phyloP scores from a whole-genome alignment of 2,888 invertebrate genomes.

The Thymelicus acteon region DNA sequence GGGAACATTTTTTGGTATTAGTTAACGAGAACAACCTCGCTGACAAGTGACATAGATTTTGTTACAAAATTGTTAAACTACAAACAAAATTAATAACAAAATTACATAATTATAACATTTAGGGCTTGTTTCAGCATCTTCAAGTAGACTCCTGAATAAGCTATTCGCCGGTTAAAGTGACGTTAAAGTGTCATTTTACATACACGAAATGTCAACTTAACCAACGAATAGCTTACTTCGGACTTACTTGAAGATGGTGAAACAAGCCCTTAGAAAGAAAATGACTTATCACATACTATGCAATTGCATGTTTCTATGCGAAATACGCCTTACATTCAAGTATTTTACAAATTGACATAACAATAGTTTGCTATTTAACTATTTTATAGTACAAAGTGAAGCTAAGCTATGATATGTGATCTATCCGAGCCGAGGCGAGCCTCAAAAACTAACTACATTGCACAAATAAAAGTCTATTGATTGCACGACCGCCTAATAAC shows the following conservation, averaged over 20 bases:
- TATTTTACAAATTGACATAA: constrained; percentile 40
- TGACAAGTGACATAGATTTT: no score
- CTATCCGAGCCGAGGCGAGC: constrained; percentile 57
- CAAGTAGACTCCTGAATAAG: no score
- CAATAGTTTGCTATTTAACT: constrained; percentile 39
- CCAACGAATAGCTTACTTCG: no score
- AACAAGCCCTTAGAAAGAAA: no score
- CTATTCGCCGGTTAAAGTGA: no score
- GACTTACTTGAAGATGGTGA: no score
- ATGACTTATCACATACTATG: background rate
- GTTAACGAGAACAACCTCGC: background rate
- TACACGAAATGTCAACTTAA: no score
- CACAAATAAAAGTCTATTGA: constrained; percentile 39
- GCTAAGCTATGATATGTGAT: constrained; percentile 71
- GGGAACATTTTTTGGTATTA: background rate
- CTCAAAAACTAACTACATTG: constrained; percentile 50
- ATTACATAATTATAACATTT: background rate
- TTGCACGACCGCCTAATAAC: constrained; percentile 18
- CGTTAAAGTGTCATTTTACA: no score
- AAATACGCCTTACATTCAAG: constrained; percentile 11
- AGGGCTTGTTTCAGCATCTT: no score
- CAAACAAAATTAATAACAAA: background rate
- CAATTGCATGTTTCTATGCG: background rate
- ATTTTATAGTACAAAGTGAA: constrained; percentile 39
- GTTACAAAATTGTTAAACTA: no score